Evolutionary conservation across 2,797 vertebrate genomes (phyloP).

Genomic region (Gymnocypris eckloni): DNA sequence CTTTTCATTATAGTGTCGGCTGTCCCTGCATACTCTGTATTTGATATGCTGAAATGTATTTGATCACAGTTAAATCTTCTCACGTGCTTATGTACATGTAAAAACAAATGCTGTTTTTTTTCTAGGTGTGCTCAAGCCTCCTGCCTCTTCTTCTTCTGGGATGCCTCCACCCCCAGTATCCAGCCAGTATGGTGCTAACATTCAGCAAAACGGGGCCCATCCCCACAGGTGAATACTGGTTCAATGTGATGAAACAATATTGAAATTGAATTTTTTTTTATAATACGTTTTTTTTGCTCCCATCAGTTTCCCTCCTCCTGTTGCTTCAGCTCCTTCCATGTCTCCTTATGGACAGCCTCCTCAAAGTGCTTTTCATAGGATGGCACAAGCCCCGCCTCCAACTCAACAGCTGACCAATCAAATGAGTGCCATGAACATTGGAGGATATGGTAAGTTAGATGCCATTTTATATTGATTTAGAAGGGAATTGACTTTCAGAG

Average conservation of each 20-base stretch:
- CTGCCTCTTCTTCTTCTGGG: slow-evolving; percentile 69
- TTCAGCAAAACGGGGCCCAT: slow-evolving; percentile 81
- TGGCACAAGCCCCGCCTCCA: slow-evolving; percentile 71
- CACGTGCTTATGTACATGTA: neutral
- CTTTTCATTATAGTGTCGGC: neutral
- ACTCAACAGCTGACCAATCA: slow-evolving; percentile 85
- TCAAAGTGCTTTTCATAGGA: slow-evolving; percentile 75
- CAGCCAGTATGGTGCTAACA: slow-evolving; percentile 77
- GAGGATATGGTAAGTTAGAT: slow-evolving; percentile 81
- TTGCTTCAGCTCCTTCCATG: slow-evolving; percentile 64
- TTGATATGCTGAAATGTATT: neutral
- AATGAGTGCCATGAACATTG: slow-evolving; percentile 87
- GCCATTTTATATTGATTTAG: neutral
- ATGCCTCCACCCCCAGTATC: slow-evolving; percentile 72
- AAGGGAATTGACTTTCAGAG: neutral
- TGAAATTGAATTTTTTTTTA: neutral
- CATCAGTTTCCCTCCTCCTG: slow-evolving; percentile 79
- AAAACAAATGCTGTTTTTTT: neutral
- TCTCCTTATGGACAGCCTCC: slow-evolving; percentile 75
- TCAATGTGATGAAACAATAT: neutral
- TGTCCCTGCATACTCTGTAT: neutral
- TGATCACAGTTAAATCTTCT: neutral
- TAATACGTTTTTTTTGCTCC: neutral
- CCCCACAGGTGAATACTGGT: slow-evolving; percentile 55
- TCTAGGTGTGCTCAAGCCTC: slow-evolving; percentile 73